Evolutionary conservation across 2,113 vertebrate genomes (phyloP), one percentile per base, ranked within the genome.

Genomic region (Scomber scombrus): DNA sequence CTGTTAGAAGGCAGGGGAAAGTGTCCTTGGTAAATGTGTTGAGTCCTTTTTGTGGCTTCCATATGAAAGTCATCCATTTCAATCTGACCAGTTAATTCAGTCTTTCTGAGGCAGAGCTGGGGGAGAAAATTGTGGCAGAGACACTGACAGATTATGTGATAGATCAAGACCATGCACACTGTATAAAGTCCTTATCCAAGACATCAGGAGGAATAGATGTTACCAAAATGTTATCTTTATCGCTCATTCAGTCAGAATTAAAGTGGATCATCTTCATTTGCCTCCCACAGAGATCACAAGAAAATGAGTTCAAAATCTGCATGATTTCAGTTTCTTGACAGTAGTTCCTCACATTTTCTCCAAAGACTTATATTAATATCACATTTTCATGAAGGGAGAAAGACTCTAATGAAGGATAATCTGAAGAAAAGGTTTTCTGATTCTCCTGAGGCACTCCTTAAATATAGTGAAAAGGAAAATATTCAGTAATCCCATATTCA

Each of bases 21-120:
- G 40, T 65, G 54, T 85, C 78, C 78, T 85, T 81, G 60, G 84
- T 84, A 83, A 83, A 84, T 88, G 78, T 70, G 71, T 75, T 49
- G 67, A 78, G 71, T 83, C 72, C 57, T 76, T 82, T 72, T 60
- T 50, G 54, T 80, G 73, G 67, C 68, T 82, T 80, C 26, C 65
- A 82, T 90, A 90, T 89, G 84, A 89, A 93, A 91, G 84, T 81
- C 88, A 90, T 93, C 81, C 82, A 90, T 93, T 91, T 92, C 85
- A 90, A 86, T 91, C 77, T 75, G 57, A 80, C 52, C 75, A 13
- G 61, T 87, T 91, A 86, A 92, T 92, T 86, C 80, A 84, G 82
- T 49, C 81, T 78, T 81, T 87, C 69, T 64, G 81, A 80, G 70
- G 63, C 64, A 65, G 71, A 82, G 88, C 81, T 74, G 23, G 4